phyloP scores from a whole-genome alignment of 2,888 invertebrate species.

The Augochlorella aurata region DNA sequence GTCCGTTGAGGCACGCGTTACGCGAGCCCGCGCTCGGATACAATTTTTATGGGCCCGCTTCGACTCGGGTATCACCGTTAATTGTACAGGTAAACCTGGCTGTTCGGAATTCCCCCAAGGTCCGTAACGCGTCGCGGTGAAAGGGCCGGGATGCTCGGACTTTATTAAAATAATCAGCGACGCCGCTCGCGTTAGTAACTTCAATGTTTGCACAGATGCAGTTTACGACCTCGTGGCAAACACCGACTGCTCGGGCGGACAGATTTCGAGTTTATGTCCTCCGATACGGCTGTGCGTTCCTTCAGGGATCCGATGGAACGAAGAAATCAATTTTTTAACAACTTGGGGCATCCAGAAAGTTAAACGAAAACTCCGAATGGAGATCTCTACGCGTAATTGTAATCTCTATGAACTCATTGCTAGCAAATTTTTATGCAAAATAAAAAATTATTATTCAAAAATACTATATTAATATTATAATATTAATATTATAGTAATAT shows the following conservation, averaged over 20 bases:
- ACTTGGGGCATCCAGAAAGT: too few relatives aligned
- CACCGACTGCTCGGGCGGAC: not conserved
- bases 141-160: not conserved
- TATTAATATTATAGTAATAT: too few relatives aligned
- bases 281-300: not conserved
- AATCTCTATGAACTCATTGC: too few relatives aligned
- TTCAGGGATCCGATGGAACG: not conserved
- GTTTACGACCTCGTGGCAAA: slow-evolving; percentile 32
- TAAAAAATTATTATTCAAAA: too few relatives aligned
- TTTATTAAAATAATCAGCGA: slow-evolving; percentile 34
- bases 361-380: too few relatives aligned
- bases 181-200: slow-evolving; percentile 19
- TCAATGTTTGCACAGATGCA: slow-evolving; percentile 42
- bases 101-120: not conserved
- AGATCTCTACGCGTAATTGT: too few relatives aligned
- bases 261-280: not conserved
- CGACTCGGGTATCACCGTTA: not conserved
- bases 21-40: not conserved
- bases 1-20: not conserved
- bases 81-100: not conserved
- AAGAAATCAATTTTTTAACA: not conserved
- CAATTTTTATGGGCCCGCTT: not conserved
- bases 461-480: too few relatives aligned
- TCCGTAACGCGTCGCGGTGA: not conserved
- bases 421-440: too few relatives aligned